A percentile compares a stretch with the other conserved stretches of the same genome.
Conservation (phyloP, 1,140 invertebrate species). For the Frieseomelitta varia region DNA sequence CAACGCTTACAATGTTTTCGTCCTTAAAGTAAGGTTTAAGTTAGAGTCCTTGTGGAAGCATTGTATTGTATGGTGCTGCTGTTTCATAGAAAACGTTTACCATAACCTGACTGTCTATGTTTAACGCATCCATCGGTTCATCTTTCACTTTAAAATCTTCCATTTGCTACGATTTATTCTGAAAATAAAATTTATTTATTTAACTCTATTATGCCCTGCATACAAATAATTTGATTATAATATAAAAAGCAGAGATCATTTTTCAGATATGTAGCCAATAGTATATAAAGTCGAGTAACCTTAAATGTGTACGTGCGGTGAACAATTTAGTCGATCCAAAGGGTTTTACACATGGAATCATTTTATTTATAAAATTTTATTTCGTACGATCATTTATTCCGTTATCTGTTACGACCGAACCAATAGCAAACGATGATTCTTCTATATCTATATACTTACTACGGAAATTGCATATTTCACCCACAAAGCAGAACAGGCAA, state of each 20-base stretch:
- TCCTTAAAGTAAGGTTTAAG: conserved; percentile 74
- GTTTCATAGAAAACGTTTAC: conserved; percentile 72
- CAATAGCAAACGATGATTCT: background rate
- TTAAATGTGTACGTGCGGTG: conserved; percentile 39
- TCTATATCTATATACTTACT: conserved; percentile 56
- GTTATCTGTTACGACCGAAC: background rate
- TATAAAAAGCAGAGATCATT: conserved; percentile 41
- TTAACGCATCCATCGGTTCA: conserved; percentile 70
- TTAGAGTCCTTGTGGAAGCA: conserved; percentile 62
- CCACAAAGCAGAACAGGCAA: conserved; percentile 21
- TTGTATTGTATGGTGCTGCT: conserved; percentile 56
- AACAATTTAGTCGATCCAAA: background rate
- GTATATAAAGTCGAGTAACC: conserved; percentile 53
- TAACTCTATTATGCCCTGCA: background rate
- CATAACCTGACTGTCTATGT: conserved; percentile 73
- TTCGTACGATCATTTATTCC: background rate
- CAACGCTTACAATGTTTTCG: conserved; percentile 78
- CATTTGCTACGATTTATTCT: conserved; percentile 67
- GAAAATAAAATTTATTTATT: conserved; percentile 61
- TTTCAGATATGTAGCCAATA: conserved; percentile 50
- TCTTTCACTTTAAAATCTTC: conserved; percentile 67
- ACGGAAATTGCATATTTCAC: conserved; percentile 56
- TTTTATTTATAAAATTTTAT: background rate
- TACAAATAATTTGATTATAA: conserved; percentile 15
- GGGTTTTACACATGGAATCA: background rate